Base-by-base conservation (phyloP, 2,797 vertebrate genomes). In the Galaxias olidus region DNA sequence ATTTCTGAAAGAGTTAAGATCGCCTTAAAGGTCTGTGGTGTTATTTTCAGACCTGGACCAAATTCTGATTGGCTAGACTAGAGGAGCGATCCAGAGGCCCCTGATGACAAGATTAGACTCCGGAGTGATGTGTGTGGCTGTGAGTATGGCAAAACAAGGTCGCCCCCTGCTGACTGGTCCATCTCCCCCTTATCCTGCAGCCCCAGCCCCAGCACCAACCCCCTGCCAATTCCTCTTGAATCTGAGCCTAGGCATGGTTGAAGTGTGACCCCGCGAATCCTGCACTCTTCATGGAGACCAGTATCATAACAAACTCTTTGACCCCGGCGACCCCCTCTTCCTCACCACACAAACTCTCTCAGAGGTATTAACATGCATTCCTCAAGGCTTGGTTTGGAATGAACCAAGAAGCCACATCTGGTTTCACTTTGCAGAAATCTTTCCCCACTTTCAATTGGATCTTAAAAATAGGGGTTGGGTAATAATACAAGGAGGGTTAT, bases 111-210 rank as follows among this genome's bases (percentile, higher is more conserved):
- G 73, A 57, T n/a, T 42, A 42, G 17, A 51, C 61, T 63, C 55
- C 44, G 50, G 61, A 64, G 72, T 63, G 30, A 44, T 41, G 64
- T 18, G 30, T 69, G 63, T 71, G 14, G 45, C 64, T 77, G 46
- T 11, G 43, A 62, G 20, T 82, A 74, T 78, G 67, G 71, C 81
- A 81, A 87, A 75, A 82, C 88, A 90, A 85, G 76, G 81, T 70
- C 84, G 86, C 90, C 90, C 88, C 86, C 90, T 90, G 86, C 87
- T 87, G 90, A 57, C 66, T 63, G 63, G 15, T 59, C 41, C 1
- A 48, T 55, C 41, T 18, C 12, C 13, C 5, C 61, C 46, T 58
- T 52, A 61, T 61, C 18, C 20, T 11, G 51, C 9, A 55, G 18
- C 17, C 11, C 54, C 54, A 63, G 60, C 49, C 43, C 65, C 9